A percentile compares a stretch with the other conserved stretches of the same genome.
These are phyloP conservation scores for Dryobota labecula DNA, from an alignment of 2,888 invertebrate genomes.

Conservation along the genomic window DNA sequence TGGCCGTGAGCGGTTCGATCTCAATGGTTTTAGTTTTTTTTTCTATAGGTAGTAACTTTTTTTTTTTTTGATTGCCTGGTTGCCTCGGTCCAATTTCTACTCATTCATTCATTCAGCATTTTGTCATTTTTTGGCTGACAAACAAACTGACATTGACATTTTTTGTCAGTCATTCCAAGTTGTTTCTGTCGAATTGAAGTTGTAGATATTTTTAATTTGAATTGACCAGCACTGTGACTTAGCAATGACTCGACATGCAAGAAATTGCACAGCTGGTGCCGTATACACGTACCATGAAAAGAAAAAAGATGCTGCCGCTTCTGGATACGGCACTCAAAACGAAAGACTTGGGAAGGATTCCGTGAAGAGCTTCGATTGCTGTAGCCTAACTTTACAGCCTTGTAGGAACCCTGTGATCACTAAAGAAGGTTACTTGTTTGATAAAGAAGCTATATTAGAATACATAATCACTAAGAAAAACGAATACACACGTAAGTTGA, in stretches of 20 bases:
- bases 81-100: background rate
- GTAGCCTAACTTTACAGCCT: slow-evolving; percentile 98
- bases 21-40: background rate
- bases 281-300: slow-evolving; percentile 99
- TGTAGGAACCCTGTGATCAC: slow-evolving; percentile 97
- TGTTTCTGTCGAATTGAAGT: slow-evolving; percentile 16
- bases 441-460: slow-evolving; percentile 98
- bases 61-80: no score
- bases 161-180: background rate
- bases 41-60: background rate
- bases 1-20: no score
- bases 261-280: slow-evolving; percentile 99
- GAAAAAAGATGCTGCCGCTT: slow-evolving; percentile 98
- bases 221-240: background rate
- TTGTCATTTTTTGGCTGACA: background rate
- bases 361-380: slow-evolving; percentile 98
- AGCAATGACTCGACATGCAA: slow-evolving; percentile 97
- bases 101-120: background rate
- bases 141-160: slow-evolving; percentile 7
- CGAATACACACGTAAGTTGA: slow-evolving; percentile 96
- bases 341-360: slow-evolving; percentile 98
- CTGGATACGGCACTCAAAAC: slow-evolving; percentile 97
- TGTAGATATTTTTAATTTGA: slow-evolving; percentile 4
- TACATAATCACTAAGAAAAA: slow-evolving; percentile 98
- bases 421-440: slow-evolving; percentile 97